phyloP scores from a whole-genome alignment of 1,140 invertebrate genomes.

The Conopomorpha cramerella region DNA sequence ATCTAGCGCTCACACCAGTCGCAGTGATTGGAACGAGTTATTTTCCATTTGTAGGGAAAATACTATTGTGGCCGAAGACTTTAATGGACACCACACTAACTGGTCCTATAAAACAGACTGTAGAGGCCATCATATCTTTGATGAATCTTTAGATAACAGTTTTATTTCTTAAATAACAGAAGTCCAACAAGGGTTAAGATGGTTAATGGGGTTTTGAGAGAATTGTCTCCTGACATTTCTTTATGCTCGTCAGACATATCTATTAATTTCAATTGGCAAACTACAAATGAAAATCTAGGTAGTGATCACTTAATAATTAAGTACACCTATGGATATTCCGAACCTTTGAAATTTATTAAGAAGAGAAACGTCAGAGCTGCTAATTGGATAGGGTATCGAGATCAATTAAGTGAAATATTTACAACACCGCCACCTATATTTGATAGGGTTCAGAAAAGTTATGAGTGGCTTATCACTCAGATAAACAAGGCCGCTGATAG shows the following conservation, averaged over 20 bases:
- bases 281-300: conserved; percentile 9
- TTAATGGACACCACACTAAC: conserved; percentile 13
- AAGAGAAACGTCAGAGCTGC: conserved; percentile 12
- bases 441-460: conserved; percentile 6
- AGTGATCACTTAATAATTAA: conserved; percentile 14
- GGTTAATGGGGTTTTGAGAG: too few species aligned
- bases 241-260: conserved; percentile 9
- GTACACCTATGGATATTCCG: neutral
- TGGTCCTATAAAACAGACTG: conserved; percentile 9
- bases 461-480: conserved; percentile 11
- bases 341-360: neutral
- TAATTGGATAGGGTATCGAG: conserved; percentile 8
- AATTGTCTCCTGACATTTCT: conserved; percentile 9
- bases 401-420: too few species aligned
- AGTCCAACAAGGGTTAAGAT: too few species aligned
- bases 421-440: neutral
- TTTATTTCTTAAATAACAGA: conserved; percentile 11
- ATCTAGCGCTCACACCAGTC: conserved; percentile 3
- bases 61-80: too few species aligned
- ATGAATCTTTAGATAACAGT: conserved; percentile 4
- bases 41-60: conserved; percentile 9
- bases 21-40: conserved; percentile 12
- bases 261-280: conserved; percentile 8
- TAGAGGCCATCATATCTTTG: conserved; percentile 5
- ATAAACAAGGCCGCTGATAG: conserved; percentile 9